Evolutionary conservation across 2,113 vertebrate species (phyloP).

Genomic region (Carassius auratus): DNA sequence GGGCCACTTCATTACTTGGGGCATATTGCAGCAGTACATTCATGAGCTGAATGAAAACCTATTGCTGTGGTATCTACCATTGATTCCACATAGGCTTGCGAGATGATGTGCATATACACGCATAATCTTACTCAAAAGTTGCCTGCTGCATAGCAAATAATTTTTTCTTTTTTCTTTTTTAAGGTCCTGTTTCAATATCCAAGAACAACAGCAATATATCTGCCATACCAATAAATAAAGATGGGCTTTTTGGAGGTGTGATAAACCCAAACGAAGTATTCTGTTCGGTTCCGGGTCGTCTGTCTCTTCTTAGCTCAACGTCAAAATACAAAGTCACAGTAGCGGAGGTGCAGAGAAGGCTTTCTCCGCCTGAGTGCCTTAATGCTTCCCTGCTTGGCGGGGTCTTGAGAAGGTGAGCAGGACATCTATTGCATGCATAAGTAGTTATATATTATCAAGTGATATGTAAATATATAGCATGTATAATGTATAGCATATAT

Average conservation of each 20-base stretch:
- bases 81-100: conserved; percentile 46
- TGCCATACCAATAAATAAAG: conserved; percentile 96
- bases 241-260: conserved; percentile 96
- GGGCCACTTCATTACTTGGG: conserved; percentile 53
- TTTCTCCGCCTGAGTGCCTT: conserved; percentile 97
- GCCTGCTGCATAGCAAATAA: conserved; percentile 37
- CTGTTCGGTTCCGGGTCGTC: conserved; percentile 98
- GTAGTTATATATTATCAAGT: conserved; percentile 47
- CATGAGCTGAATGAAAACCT: conserved; percentile 56
- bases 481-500: not conserved
- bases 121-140: conserved; percentile 40
- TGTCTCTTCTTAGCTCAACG: conserved; percentile 98
- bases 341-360: conserved; percentile 97
- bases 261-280: conserved; percentile 99
- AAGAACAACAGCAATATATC: conserved; percentile 94
- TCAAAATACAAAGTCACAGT: conserved; percentile 99
- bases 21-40: conserved; percentile 52
- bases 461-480: not conserved
- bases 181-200: conserved; percentile 97
- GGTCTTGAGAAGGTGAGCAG: conserved; percentile 92
- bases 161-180: conserved; percentile 49
- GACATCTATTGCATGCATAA: conserved; percentile 27
- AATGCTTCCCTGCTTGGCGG: conserved; percentile 97
- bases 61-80: conserved; percentile 48
- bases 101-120: conserved; percentile 47